These are phyloP conservation scores for Dryocosmus kuriphilus DNA, from an alignment of 2,888 invertebrate species.

Conservation along the genomic window DNA sequence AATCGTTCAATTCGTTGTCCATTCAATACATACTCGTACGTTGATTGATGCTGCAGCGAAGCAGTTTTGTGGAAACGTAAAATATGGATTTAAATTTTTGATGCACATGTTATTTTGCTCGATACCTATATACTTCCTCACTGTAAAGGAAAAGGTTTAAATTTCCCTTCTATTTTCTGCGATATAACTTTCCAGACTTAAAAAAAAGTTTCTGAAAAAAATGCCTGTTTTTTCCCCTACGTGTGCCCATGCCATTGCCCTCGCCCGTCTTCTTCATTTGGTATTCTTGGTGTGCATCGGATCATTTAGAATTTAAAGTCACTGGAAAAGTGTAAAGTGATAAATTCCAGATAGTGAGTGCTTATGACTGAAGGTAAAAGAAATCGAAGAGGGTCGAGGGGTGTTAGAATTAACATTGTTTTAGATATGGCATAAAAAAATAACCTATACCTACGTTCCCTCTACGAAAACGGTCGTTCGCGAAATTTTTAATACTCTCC, in stretches of 20 bases:
- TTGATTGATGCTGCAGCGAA: not conserved
- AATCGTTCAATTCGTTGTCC: not conserved
- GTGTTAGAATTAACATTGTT: constrained; percentile 21
- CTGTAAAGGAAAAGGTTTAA: not conserved
- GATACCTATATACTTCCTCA: not conserved
- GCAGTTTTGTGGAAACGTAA: not conserved
- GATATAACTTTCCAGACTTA: not conserved
- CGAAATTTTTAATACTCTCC: no score
- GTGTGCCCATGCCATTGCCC: constrained; percentile 1
- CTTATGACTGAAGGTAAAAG: constrained; percentile 20
- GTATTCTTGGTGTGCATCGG: constrained; percentile 19
- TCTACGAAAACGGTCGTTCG: no score
- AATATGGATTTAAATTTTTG: not conserved
- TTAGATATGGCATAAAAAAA: not conserved
- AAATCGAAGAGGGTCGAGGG: constrained; percentile 25
- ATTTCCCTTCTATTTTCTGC: not conserved
- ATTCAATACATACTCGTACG: not conserved
- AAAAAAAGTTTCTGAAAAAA: not conserved
- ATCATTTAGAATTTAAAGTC: constrained; percentile 27
- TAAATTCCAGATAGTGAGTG: constrained; percentile 31
- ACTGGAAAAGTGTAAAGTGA: constrained; percentile 31
- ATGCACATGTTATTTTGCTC: not conserved
- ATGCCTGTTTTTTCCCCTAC: not conserved
- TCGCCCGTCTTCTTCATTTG: constrained; percentile 26
- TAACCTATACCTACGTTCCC: no score